Percentiles rank a stretch among this genome's conserved stretches.
These are phyloP conservation scores for Heliocidaris tuberculata DNA, from an alignment of 35 echinoderm and acorn worm species.

Conservation along the genomic window DNA sequence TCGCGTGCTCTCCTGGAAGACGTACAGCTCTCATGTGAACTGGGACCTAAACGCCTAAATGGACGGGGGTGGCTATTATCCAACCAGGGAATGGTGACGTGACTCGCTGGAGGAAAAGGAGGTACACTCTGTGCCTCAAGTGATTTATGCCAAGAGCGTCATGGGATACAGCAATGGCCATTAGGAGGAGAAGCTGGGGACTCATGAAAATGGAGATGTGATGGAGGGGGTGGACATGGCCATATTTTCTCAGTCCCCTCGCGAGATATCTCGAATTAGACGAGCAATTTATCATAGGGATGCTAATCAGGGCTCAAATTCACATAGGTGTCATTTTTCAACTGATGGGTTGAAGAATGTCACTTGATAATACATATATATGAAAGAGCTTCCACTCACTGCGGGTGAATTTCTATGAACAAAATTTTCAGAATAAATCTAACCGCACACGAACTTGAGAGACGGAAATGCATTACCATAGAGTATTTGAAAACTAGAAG, in stretches of 20 bases:
- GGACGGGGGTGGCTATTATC: slow-evolving; percentile 9
- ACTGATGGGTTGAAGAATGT: not conserved
- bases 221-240: slow-evolving; percentile 32
- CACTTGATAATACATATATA: not conserved
- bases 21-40: slow-evolving; percentile 16
- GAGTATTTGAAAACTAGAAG: not conserved
- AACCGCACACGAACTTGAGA: not conserved
- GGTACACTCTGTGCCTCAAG: not conserved
- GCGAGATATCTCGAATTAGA: not conserved
- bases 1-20: slow-evolving; percentile 3
- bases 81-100: not conserved
- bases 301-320: slow-evolving; percentile 16
- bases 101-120: not conserved
- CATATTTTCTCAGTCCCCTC: not conserved
- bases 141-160: slow-evolving; percentile 37
- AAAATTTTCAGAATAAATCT: not conserved
- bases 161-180: slow-evolving; percentile 10
- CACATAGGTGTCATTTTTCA: slow-evolving; percentile 10
- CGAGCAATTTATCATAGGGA: not conserved
- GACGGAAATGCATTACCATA: not conserved
- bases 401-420: not conserved
- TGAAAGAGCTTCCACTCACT: not conserved
- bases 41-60: not conserved
- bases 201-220: slow-evolving; percentile 26
- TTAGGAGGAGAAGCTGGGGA: slow-evolving; percentile 2